Evolutionary conservation across 1,140 invertebrate genomes (phyloP).

Genomic region (Trichomalopsis sarcophagae): DNA sequence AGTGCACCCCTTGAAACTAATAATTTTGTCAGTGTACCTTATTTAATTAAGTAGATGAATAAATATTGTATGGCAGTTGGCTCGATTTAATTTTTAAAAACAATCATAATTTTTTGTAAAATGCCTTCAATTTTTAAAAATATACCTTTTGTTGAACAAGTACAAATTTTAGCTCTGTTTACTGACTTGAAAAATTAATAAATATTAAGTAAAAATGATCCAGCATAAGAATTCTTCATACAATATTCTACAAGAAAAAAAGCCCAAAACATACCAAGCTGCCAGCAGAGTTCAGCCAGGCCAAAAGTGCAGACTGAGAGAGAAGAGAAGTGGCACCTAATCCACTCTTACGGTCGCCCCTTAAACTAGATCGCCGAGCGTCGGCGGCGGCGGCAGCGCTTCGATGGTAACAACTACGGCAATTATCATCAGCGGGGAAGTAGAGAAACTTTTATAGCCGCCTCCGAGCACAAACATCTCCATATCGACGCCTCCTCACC

Average conservation of each 20-base stretch:
- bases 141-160: background rate
- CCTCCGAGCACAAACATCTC: slow-evolving; percentile 27
- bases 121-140: background rate
- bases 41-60: too few species aligned
- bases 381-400: slow-evolving; percentile 61
- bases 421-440: slow-evolving; percentile 50
- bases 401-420: slow-evolving; percentile 53
- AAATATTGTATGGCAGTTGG: too few species aligned
- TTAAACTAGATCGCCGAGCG: slow-evolving; percentile 64
- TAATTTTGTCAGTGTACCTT: too few species aligned
- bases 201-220: background rate
- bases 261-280: background rate
- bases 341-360: slow-evolving; percentile 67
- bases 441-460: slow-evolving; percentile 44
- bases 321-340: slow-evolving; percentile 58
- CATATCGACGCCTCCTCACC: background rate
- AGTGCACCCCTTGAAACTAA: background rate
- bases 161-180: too few species aligned
- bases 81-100: too few species aligned
- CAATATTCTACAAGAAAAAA: background rate
- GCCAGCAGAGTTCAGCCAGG: background rate
- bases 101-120: background rate
- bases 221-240: background rate
- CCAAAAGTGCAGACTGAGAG: background rate
- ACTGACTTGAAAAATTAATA: too few species aligned